These are phyloP conservation scores for Oreochromis aureus DNA, from an alignment of 2,113 vertebrate species.

Conservation along the genomic window DNA sequence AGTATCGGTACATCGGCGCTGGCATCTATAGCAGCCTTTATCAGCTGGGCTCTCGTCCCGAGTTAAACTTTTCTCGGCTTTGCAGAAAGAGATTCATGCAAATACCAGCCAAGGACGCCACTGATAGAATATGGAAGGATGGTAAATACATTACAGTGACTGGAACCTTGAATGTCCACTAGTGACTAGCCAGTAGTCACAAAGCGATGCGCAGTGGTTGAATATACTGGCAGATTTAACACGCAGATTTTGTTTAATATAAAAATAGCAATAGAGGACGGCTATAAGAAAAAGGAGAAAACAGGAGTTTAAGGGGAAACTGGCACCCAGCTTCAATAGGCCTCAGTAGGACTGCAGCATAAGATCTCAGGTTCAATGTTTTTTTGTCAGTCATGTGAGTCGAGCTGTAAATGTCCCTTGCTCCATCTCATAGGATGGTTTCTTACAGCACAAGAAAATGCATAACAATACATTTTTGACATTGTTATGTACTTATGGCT, in stretches of 20 bases:
- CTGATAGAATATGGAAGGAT: background rate
- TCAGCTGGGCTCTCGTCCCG: fast-evolving
- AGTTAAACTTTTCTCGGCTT: background rate
- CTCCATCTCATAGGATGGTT: background rate
- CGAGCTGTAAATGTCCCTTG: background rate
- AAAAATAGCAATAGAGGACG: background rate
- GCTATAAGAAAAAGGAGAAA: background rate
- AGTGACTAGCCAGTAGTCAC: fast-evolving
- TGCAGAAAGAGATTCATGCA: background rate
- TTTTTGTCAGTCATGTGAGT: background rate
- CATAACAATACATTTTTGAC: background rate
- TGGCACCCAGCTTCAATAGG: background rate
- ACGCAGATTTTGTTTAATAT: background rate
- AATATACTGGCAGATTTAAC: background rate
- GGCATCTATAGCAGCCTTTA: background rate
- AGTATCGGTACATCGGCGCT: background rate
- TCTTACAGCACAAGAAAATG: background rate
- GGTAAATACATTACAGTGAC: background rate
- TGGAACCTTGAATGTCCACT: background rate
- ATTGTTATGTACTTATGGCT: background rate
- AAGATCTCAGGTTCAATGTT: fast-evolving
- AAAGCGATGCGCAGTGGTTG: background rate
- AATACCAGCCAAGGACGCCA: background rate
- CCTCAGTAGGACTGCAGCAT: background rate
- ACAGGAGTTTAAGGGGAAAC: background rate